Evolutionary conservation across 2,113 vertebrate genomes (phyloP), one percentile per base, ranked within the genome.

Genomic region (Caracal caracal): DNA sequence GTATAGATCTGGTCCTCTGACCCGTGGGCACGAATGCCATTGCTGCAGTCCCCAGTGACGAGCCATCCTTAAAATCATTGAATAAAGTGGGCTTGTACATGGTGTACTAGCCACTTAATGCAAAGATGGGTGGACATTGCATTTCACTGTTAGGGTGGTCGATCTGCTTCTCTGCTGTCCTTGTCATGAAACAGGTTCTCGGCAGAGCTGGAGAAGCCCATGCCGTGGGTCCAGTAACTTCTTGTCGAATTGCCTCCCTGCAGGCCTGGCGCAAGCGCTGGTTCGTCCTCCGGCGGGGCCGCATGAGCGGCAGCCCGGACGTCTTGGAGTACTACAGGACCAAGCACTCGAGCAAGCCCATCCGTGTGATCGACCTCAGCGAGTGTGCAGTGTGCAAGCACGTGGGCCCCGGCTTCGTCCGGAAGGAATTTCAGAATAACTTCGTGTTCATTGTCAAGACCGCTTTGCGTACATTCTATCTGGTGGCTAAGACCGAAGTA

Each of bases 241-340:
- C 19, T 94, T 76, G 49, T 95, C 10, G 17, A 10, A 26, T 66
- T 78, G 78, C 80, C 6, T 82, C 88, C 78, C 75, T 2, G 5
- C 98, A 99, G 99, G 99, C 99, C 12, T 99, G 99, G 99, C 98
- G 99, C 95, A 99, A 99, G 96, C 99, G 99, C 79, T 99, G 99
- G 99, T 99, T 99, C 3, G 99, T 99, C 95, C 98, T 99, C 37
- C 99, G 99, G 71, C 98, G 99, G 80, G 99, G 99, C 35, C 99
- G 99, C 73, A 99, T 99, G 99, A 99, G 99, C 0, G 99, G 99
- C 0, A 99, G 99, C 93, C 99, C 99, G 0, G 99, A 99, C 0
- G 99, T 99, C 66, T 98, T 99, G 97, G 99, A 99, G 86, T 99
- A 99, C 98, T 99, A 99, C 97, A 98, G 99, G 82, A 99, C 98